phyloP scores from a whole-genome alignment of 1,140 invertebrate species.

The honey bee (Apis mellifera) region Amel_HAv3.1 CM009942.2:5712501-5713000 shows the following conservation, averaged over 20 bases:
- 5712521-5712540: no score
- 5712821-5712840: no score
- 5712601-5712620: constrained; percentile 34
- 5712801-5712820: not conserved
- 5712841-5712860: not conserved
- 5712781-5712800: constrained; percentile 18
- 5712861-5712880: not conserved
- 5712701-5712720: constrained; percentile 38
- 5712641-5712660: constrained; percentile 52
- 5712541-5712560: not conserved
- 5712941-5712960: not conserved
- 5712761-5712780: constrained; percentile 37
- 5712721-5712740: constrained; percentile 31
- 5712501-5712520: no score
- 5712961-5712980: not conserved
- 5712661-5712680: constrained; percentile 43
- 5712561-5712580: not conserved
- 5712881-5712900: not conserved
- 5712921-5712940: not conserved
- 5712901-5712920: not conserved
- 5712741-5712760: constrained; percentile 54
- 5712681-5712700: constrained; percentile 51
- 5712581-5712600: constrained; percentile 14
- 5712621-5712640: constrained; percentile 57
- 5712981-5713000: not conserved